Evolutionary conservation across 2,113 vertebrate genomes (phyloP).

Genomic region (Gallinago paraguaiae): DNA sequence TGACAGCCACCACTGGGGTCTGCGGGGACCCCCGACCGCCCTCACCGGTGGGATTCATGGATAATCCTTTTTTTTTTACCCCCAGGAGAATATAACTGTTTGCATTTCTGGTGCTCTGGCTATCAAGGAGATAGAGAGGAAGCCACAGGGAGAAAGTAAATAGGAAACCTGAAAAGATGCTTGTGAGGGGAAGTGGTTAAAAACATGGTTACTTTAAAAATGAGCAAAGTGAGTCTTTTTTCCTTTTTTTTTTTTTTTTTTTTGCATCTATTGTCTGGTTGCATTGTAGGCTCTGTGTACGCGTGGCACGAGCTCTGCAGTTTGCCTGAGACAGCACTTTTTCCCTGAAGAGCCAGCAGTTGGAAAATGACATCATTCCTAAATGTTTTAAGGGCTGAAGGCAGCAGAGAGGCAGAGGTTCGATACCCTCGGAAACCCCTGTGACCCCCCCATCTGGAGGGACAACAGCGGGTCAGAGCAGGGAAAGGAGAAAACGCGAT

Average conservation of each 20-base stretch:
- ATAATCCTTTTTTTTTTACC: neutral
- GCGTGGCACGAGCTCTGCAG: neutral
- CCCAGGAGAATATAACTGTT: neutral
- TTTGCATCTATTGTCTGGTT: too few species aligned
- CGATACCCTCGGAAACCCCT: fast-evolving
- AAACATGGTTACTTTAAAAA: neutral
- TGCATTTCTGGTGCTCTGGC: neutral
- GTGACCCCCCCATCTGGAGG: neutral
- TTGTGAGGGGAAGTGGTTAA: neutral
- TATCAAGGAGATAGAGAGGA: neutral
- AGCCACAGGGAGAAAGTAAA: neutral
- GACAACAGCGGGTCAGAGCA: neutral
- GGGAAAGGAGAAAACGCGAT: neutral
- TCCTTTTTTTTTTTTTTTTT: neutral
- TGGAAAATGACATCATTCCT: neutral
- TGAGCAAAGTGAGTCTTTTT: neutral
- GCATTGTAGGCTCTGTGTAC: fast-evolving
- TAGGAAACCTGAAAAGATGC: neutral
- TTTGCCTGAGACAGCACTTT: neutral
- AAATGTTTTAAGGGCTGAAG: neutral
- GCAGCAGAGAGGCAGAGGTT: neutral
- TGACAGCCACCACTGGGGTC: neutral
- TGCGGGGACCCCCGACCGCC: fast-evolving
- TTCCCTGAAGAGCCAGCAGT: neutral
- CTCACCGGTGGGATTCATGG: fast-evolving